phyloP scores from a whole-genome alignment of 2,888 invertebrate species.

The Lumbricus terrestris region DNA sequence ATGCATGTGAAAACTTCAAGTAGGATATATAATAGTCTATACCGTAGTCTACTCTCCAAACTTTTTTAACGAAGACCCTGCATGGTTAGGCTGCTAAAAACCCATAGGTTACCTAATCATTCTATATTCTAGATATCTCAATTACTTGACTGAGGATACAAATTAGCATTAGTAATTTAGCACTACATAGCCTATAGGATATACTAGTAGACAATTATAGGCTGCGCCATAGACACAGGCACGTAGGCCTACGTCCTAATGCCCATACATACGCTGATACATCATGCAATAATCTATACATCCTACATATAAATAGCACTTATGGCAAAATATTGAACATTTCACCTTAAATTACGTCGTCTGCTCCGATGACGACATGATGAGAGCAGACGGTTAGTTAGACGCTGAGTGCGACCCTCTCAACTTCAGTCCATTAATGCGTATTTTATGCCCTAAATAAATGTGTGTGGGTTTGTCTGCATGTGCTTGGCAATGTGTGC shows the following conservation, averaged over 20 bases:
- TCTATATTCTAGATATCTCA: neutral
- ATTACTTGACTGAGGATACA: neutral
- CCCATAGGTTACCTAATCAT: too few species aligned
- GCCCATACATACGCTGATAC: neutral
- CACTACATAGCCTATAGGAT: too few species aligned
- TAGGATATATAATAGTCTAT: too few species aligned
- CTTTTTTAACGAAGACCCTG: too few species aligned
- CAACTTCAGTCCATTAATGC: neutral
- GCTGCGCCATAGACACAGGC: neutral
- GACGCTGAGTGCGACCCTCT: neutral
- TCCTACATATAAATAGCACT: too few species aligned
- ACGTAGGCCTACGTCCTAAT: neutral
- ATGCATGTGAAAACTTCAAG: neutral
- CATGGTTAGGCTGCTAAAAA: neutral
- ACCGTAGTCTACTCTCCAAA: neutral
- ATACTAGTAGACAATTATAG: too few species aligned
- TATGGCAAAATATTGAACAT: neutral
- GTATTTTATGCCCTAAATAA: too few species aligned
- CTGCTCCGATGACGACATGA: neutral
- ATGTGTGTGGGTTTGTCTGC: neutral
- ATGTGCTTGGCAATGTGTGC: neutral
- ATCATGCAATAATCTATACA: neutral
- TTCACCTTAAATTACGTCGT: neutral
- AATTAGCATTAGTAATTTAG: neutral
- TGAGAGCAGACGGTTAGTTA: too few species aligned